phyloP scores from a whole-genome alignment of 92 coral and sea anemone genomes.

The Blastomussa wellsi region DNA sequence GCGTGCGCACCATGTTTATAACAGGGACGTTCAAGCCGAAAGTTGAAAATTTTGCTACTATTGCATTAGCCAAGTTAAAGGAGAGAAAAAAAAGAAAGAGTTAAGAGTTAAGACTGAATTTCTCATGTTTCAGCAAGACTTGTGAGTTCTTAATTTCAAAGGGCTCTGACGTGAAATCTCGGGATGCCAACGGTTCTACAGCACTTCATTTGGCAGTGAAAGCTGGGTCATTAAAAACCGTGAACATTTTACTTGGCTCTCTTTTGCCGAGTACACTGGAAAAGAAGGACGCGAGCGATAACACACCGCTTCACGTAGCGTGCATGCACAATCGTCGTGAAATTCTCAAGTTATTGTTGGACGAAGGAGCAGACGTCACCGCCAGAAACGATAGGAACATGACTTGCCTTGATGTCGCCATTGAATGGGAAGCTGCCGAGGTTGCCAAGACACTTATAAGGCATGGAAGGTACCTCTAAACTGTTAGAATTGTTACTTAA shows the following conservation, averaged over 20 bases:
- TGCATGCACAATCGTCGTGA: slow-evolving; percentile 42
- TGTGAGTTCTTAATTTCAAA: slow-evolving; percentile 53
- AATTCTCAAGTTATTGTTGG: slow-evolving; percentile 59
- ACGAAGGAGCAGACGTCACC: slow-evolving; percentile 69
- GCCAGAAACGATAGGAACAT: slow-evolving; percentile 45
- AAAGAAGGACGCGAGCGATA: slow-evolving; percentile 39
- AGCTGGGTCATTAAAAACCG: slow-evolving; percentile 59
- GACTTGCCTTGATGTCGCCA: slow-evolving; percentile 79
- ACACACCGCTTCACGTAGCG: slow-evolving; percentile 68
- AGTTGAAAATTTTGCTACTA: too few species aligned
- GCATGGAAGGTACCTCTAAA: slow-evolving; percentile 54
- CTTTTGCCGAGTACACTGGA: slow-evolving; percentile 39
- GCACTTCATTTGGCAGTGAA: slow-evolving; percentile 72
- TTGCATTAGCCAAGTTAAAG: too few species aligned
- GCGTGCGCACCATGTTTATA: too few species aligned
- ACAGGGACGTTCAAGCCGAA: too few species aligned
- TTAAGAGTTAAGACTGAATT: not conserved
- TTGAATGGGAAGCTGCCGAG: slow-evolving; percentile 58
- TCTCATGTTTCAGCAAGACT: slow-evolving; percentile 55
- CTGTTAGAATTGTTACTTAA: too few species aligned
- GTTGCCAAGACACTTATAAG: slow-evolving; percentile 69
- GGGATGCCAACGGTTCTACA: slow-evolving; percentile 35
- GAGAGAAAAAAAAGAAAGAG: not conserved
- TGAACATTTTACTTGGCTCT: slow-evolving; percentile 33
- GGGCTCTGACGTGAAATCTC: slow-evolving; percentile 42